Conservation (phyloP, 2,888 invertebrate genomes). For the Sipunculus nudus region DNA sequence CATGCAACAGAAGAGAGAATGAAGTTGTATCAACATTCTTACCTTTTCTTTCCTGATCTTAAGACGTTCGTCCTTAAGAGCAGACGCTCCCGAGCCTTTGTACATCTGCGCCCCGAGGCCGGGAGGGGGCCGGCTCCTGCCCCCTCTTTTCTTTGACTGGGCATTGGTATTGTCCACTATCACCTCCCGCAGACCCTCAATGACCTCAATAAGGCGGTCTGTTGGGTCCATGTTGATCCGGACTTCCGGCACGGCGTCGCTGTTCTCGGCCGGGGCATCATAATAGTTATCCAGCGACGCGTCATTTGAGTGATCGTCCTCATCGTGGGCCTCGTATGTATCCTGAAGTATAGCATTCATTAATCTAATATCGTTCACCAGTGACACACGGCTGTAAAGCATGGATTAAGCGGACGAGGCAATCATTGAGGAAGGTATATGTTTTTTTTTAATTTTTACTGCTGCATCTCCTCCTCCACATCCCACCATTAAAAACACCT, state of each 20-base stretch:
- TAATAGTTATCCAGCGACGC: constrained; percentile 21
- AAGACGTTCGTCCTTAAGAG: constrained; percentile 37
- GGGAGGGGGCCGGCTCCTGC: constrained; percentile 13
- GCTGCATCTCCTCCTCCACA: too few relatives aligned
- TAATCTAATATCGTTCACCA: constrained; percentile 2
- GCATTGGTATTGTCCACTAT: constrained; percentile 42
- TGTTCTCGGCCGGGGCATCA: constrained; percentile 10
- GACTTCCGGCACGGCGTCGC: constrained; percentile 17
- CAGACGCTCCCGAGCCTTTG: constrained; percentile 13
- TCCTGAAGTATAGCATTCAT: constrained; percentile 21
- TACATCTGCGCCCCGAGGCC: constrained; percentile 10
- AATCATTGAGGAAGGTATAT: too few relatives aligned
- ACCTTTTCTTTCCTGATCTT: constrained; percentile 41
- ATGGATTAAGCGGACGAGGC: too few relatives aligned
- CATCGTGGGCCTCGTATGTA: constrained; percentile 14
- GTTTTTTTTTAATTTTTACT: too few relatives aligned
- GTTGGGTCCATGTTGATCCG: constrained; percentile 23
- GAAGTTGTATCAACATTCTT: constrained; percentile 4
- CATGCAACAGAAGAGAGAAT: too few relatives aligned
- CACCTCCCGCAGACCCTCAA: constrained; percentile 39
- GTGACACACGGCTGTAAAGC: constrained; percentile 10
- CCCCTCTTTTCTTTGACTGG: constrained; percentile 21
- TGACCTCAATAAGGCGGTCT: constrained; percentile 41
- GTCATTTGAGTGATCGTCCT: constrained; percentile 13
- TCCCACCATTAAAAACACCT: too few relatives aligned